Base-by-base conservation (phyloP, 2,888 invertebrate species). In the Pilophorus perplexus region DNA sequence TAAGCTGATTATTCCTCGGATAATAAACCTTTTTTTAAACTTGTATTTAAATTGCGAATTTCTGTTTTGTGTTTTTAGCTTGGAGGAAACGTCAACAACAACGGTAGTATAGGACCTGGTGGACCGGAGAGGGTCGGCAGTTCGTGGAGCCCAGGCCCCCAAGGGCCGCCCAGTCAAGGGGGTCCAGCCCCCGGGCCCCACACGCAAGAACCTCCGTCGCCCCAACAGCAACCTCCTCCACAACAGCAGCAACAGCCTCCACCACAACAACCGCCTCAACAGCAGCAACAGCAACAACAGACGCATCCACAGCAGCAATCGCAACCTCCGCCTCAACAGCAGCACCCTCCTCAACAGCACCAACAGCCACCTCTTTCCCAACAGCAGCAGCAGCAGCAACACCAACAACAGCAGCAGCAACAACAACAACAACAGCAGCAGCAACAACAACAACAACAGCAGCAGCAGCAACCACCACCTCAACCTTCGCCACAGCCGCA, bases 251-350 rank as follows among this genome's bases (percentile, higher is more conserved):
- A 54, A 46, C 62, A 62, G 48, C 64, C 62, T 48, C 67, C 44
- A 76, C 66, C 23, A 6, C 66, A 66, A 33, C 80, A 76, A 72
- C 79, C 79, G 38, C 80, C 81, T 73, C 72, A 71, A 37, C 71
- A 71, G 37, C 74, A 72, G 37, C 82, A 82, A 75, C 78, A 78
- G 74, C 80, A 81, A 78, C 78, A 78, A 74, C 80, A 81, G 78
- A 73, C 81, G 67, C 69, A 64, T 3, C 50, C 48, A 50, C 62
- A 62, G 23, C 67, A 46, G 28, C 64, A 64, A 16, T 57, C 44
- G 5, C 68, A 68, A 23, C 65, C 40, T 6, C 42, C 27, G 27
- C 25, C 25, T 14, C 65, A 40, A 42, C 57, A 14, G 16, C 68
- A 66, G 33, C 66, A 59, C 6, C 40, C 69, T 18, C 67, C 69